Base-by-base conservation (phyloP, 2,113 vertebrate genomes). In the Pluvianellus socialis region DNA sequence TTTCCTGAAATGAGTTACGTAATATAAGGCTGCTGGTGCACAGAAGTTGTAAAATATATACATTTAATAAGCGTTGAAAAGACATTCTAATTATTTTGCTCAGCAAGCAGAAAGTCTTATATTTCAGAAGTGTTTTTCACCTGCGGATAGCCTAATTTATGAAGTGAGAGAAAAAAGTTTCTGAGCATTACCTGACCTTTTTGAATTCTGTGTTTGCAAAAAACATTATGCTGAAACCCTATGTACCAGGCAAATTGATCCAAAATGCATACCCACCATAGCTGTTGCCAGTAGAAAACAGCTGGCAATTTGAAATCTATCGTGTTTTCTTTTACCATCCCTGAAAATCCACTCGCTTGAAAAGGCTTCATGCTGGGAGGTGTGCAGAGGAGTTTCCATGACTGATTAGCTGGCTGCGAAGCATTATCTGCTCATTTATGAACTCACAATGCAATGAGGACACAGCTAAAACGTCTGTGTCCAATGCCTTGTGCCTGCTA, bases 21-120 rank as follows among this genome's bases (percentile, higher is more conserved):
- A 44, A 88, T 71, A 82, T 82, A 75, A 94, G 59, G 70, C 45
- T 92, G 40, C 49, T 91, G 84, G 52, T 94, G 73, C 81, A 96
- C 6, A 53, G 20, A 70, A 75, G 20, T 42, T 95, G 9, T 80
- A 82, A 86, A 93, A 82, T 61, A 77, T 26, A 81, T 87, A 79
- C 33, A 38, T 94, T 94, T 81, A 91, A 75, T 67, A 82, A 56
- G 2, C 22, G 44, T 12, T 27, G 6, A 83, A 77, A 82, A 88
- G 15, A 79, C 83, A 68, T 67, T 68, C 33, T 67, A 45, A 71
- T 62, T 83, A 55, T 68, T 76, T 94, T 89, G 7, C 32, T 72
- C 62, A 58, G 40, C 35, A 72, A 90, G 30, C 10, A 82, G 40
- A 50, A 83, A 35, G 17, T 35, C 33, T 55, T 62, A 15, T 23